Percentiles rank a stretch among this genome's conserved stretches.
These are phyloP conservation scores for Sardina pilchardus DNA, from an alignment of 2,113 vertebrate genomes.

Conservation along the genomic window DNA sequence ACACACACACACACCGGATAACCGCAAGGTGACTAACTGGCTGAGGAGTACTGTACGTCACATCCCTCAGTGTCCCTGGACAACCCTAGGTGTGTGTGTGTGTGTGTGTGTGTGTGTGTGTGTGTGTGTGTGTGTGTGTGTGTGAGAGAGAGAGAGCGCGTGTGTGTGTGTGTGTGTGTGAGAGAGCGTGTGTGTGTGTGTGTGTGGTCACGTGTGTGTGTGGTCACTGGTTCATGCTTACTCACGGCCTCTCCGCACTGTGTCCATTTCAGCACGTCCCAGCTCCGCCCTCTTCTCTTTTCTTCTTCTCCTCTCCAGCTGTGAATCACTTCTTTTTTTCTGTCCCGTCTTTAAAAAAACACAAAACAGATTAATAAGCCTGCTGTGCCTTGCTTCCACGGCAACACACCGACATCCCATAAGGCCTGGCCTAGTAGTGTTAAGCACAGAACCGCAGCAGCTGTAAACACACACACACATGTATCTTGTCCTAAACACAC, in stretches of 20 bases:
- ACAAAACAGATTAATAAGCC: background rate
- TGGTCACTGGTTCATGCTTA: background rate
- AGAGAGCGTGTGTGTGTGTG: background rate
- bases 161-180: background rate
- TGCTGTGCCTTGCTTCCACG: background rate
- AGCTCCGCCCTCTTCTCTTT: background rate
- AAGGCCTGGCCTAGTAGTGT: conserved; percentile 13
- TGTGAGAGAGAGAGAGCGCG: background rate
- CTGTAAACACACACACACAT: background rate
- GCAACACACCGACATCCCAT: background rate
- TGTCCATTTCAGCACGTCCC: background rate
- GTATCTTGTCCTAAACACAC: too few relatives aligned
- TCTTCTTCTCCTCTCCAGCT: background rate
- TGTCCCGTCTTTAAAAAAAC: background rate
- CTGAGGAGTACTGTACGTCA: background rate
- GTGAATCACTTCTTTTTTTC: conserved; percentile 7
- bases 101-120: background rate
- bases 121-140: background rate
- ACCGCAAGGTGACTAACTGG: background rate
- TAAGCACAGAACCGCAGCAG: background rate
- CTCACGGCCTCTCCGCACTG: background rate
- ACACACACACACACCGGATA: background rate
- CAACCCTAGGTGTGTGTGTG: background rate
- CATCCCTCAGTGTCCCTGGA: background rate
- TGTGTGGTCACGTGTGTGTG: background rate